These are phyloP conservation scores for Unio pictorum DNA, from an alignment of 2,888 invertebrate species.

Conservation along the genomic window DNA sequence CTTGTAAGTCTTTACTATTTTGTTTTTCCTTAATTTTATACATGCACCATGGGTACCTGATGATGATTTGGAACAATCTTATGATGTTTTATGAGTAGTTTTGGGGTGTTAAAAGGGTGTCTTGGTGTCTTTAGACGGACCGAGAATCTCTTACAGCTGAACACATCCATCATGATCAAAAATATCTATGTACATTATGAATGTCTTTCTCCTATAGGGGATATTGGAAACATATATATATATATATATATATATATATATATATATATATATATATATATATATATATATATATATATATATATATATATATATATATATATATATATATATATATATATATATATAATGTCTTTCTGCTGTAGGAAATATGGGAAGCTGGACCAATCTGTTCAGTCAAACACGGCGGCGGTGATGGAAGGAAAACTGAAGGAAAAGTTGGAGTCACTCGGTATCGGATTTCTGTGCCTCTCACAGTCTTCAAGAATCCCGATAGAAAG, in stretches of 20 bases:
- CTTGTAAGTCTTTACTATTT: too few relatives aligned
- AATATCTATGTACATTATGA: too few relatives aligned
- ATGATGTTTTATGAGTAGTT: too few relatives aligned
- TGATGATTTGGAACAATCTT: too few relatives aligned
- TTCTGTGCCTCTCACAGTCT: constrained; percentile 54
- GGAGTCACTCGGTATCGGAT: constrained; percentile 61
- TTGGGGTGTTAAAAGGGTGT: too few relatives aligned
- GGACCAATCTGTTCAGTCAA: constrained; percentile 1
- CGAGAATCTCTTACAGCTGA: too few relatives aligned
- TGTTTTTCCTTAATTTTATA: too few relatives aligned
- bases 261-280: neutral
- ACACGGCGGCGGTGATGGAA: constrained; percentile 59
- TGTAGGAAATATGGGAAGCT: constrained; percentile 10
- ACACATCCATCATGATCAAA: too few relatives aligned
- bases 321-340: too few relatives aligned
- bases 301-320: neutral
- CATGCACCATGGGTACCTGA: too few relatives aligned
- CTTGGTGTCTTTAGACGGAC: too few relatives aligned
- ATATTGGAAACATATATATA: constrained; percentile 1
- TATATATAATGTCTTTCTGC: neutral
- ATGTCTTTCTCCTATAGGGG: constrained; percentile 6
- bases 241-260: neutral
- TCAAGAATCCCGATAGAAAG: constrained; percentile 21
- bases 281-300: neutral
- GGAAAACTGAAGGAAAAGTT: constrained; percentile 65